phyloP scores from a whole-genome alignment of 2,797 vertebrate species.

The Champsocephalus gunnari region DNA sequence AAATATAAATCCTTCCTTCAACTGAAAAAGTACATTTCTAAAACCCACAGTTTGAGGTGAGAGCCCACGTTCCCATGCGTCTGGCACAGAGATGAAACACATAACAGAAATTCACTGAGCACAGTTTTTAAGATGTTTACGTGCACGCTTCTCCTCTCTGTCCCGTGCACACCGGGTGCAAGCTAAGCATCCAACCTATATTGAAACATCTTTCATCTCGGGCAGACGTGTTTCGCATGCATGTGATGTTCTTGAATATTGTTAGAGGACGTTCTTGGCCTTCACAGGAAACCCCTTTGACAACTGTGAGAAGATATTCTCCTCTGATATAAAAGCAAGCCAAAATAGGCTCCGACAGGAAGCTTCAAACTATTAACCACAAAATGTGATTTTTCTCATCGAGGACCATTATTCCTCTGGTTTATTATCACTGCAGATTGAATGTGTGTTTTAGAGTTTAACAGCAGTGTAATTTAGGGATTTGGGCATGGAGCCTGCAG shows the following conservation, averaged over 20 bases:
- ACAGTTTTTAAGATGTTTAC: slow-evolving; percentile 57
- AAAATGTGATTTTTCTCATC: slow-evolving; percentile 54
- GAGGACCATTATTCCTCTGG: slow-evolving; percentile 53
- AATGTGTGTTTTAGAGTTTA: slow-evolving; percentile 33
- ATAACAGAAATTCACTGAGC: slow-evolving; percentile 41
- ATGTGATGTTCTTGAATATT: slow-evolving; percentile 59
- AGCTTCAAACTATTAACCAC: slow-evolving; percentile 52
- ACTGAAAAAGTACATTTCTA: slow-evolving; percentile 28
- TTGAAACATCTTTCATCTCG: slow-evolving; percentile 75
- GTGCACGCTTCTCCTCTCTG: slow-evolving; percentile 33
- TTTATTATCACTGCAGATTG: slow-evolving; percentile 51
- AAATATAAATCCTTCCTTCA: slow-evolving; percentile 57
- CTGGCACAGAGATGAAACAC: slow-evolving; percentile 63
- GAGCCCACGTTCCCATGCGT: slow-evolving; percentile 39
- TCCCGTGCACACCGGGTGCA: slow-evolving; percentile 56
- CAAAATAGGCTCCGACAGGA: slow-evolving; percentile 65
- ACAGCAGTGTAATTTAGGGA: slow-evolving; percentile 41
- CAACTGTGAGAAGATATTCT: slow-evolving; percentile 74
- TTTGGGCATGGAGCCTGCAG: slow-evolving; percentile 34
- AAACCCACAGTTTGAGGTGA: slow-evolving; percentile 51
- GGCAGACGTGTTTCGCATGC: slow-evolving; percentile 71
- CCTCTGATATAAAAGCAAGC: slow-evolving; percentile 62
- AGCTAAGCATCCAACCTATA: slow-evolving; percentile 73
- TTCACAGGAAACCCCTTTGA: slow-evolving; percentile 72
- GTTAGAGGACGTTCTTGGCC: slow-evolving; percentile 77